Evolutionary conservation across 2,113 vertebrate species (phyloP), one percentile per base, ranked within the genome.

Genomic region (Micromys minutus): DNA sequence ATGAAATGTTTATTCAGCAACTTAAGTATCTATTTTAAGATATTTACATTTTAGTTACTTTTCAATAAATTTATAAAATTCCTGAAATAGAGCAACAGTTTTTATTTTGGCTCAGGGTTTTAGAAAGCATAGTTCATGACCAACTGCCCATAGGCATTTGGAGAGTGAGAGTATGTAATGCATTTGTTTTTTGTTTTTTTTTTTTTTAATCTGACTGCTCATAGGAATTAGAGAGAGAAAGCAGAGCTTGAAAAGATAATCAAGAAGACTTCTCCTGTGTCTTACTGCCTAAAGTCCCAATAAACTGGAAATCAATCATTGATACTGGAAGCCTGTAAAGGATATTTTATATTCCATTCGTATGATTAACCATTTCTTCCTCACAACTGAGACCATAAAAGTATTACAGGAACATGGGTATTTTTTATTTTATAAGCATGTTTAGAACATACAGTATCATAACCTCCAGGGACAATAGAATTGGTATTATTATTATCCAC

Each of bases 401-500:
- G 52, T 80, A 74, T 13, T 86, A 50, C 1, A 55, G 10, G 87
- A 93, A 67, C 89, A 21, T 3, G 22, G 10, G 47, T 12, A 42
- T 2, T 87, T 90, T 52, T 6, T 76, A 69, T 77, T 65, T 29
- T 57, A 6, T 26, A 39, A 36, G 19, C 45, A n/a, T 39, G 1
- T 67, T 21, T 47, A 61, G 72, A 63, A 17, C 0, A 34, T 50
- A 16, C 34, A 10, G 36, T 47, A 63, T 13, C 63, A 39, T 39
- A 59, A 87, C 7, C 0, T 52, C 45, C 22, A 7, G 10, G 15
- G 19, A 86, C 76, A 87, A 0, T 63, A 5, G 76, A 26, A 45
- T 13, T 36, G 39, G 39, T 13, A 85, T 94, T 92, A 79, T 87
- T 88, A 67, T 69, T 88, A 67, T 69, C 90, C 71, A 59, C n/a